These are phyloP conservation scores for Manduca sexta DNA, from an alignment of 1,140 invertebrate species.

Conservation along the genomic window DNA sequence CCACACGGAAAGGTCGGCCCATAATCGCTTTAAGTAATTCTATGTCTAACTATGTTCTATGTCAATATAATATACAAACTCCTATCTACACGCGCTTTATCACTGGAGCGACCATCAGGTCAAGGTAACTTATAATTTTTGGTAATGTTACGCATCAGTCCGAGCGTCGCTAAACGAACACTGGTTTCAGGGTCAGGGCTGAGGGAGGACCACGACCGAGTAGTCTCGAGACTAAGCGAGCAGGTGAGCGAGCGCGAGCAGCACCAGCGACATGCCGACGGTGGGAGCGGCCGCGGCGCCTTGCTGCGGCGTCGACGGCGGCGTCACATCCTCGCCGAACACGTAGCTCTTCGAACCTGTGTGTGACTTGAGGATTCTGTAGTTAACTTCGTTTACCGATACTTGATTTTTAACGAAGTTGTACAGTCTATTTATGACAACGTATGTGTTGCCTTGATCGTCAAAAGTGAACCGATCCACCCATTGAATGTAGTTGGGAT, in stretches of 20 bases:
- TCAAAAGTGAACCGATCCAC: constrained; percentile 82
- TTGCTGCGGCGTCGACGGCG: constrained; percentile 16
- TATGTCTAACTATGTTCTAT: constrained; percentile 12
- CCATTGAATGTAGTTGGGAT: constrained; percentile 80
- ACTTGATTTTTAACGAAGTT: constrained; percentile 75
- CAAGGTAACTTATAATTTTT: constrained; percentile 70
- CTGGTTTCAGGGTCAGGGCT: constrained; percentile 28
- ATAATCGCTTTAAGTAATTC: constrained; percentile 9
- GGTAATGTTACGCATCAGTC: constrained; percentile 60
- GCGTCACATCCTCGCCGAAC: constrained; percentile 59
- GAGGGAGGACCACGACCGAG: constrained; percentile 10
- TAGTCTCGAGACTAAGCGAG: constrained; percentile 39
- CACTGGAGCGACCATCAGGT: constrained; percentile 55
- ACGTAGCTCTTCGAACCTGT: constrained; percentile 78
- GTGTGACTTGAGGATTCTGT: constrained; percentile 74
- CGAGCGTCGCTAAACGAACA: constrained; percentile 31
- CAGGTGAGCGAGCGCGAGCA: constrained; percentile 43
- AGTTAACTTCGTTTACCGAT: constrained; percentile 73
- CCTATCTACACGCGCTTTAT: constrained; percentile 62
- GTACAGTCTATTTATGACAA: constrained; percentile 78
- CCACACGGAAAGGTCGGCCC: constrained; percentile 31
- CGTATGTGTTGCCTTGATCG: constrained; percentile 76
- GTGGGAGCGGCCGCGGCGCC: constrained; percentile 31
- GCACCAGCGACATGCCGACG: constrained; percentile 36
- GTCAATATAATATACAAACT: constrained; percentile 42